phyloP scores from a whole-genome alignment of 2,113 vertebrate genomes.

The Gymnogyps californianus region DNA sequence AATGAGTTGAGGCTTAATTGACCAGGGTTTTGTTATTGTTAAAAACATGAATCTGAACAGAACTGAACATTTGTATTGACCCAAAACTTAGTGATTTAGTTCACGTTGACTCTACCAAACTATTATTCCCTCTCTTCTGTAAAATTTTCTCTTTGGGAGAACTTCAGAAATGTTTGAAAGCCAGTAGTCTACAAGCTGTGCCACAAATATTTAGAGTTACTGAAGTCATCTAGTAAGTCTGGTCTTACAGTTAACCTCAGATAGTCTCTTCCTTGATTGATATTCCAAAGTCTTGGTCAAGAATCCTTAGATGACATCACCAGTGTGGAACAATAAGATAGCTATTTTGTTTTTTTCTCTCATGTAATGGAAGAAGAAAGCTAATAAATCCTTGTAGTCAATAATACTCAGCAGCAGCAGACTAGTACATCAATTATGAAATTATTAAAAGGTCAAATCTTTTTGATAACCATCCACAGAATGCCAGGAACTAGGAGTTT shows the following conservation, averaged over 20 bases:
- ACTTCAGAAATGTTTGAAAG: not conserved
- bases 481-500: not conserved
- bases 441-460: not conserved
- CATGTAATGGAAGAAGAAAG: not conserved
- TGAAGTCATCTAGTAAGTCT: not conserved
- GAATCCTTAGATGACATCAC: not conserved
- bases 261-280: not conserved
- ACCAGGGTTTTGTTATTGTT: not conserved
- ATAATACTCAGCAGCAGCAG: not conserved
- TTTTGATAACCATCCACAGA: not conserved
- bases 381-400: not conserved
- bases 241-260: not conserved
- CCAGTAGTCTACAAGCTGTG: not conserved
- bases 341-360: not conserved
- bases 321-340: not conserved
- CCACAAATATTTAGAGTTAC: not conserved
- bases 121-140: not conserved
- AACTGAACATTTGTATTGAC: not conserved
- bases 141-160: not conserved
- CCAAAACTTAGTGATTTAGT: not conserved
- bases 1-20: not conserved
- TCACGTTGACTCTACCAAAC: not conserved
- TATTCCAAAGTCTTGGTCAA: not conserved
- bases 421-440: not conserved
- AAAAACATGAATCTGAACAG: not conserved